A percentile compares a stretch with the other conserved stretches of the same genome.
phyloP scores from a whole-genome alignment of 2,888 invertebrate species.

The Melinopterus prodromus region DNA sequence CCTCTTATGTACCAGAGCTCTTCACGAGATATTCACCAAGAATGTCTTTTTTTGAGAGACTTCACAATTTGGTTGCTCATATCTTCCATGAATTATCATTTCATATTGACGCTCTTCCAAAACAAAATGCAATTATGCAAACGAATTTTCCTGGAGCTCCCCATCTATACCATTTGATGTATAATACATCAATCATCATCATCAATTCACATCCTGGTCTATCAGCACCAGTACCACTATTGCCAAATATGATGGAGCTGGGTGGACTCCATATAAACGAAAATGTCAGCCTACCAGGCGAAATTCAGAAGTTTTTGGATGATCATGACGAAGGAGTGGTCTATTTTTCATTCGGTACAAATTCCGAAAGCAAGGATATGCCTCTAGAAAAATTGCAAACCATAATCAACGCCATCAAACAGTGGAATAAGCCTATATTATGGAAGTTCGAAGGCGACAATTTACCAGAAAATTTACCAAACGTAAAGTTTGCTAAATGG shows the following conservation, averaged over 20 bases:
- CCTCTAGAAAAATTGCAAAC: slow-evolving; percentile 62
- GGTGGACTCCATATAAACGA: slow-evolving; percentile 63
- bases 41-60: slow-evolving; percentile 64
- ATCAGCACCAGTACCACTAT: slow-evolving; percentile 61
- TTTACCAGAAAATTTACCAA: slow-evolving; percentile 54
- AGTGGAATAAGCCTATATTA: slow-evolving; percentile 64
- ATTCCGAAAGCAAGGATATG: slow-evolving; percentile 66
- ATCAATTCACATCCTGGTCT: slow-evolving; percentile 62
- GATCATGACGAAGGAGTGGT: slow-evolving; percentile 64
- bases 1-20: slow-evolving; percentile 62
- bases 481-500: slow-evolving; percentile 60
- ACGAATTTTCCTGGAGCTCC: slow-evolving; percentile 50
- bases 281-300: slow-evolving; percentile 50
- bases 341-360: slow-evolving; percentile 69
- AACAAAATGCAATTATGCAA: slow-evolving; percentile 46
- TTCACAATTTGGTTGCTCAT: slow-evolving; percentile 61
- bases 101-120: slow-evolving; percentile 48
- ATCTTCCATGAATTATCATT: slow-evolving; percentile 48
- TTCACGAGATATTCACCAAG: slow-evolving; percentile 56
- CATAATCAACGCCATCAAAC: slow-evolving; percentile 66
- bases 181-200: slow-evolving; percentile 49
- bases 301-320: slow-evolving; percentile 64
- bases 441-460: slow-evolving; percentile 63
- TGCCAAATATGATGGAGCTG: slow-evolving; percentile 66
- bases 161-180: slow-evolving; percentile 45